These are phyloP conservation scores for Lutjanus argentimaculatus DNA, from an alignment of 2,797 vertebrate species.

Conservation along the genomic window DNA sequence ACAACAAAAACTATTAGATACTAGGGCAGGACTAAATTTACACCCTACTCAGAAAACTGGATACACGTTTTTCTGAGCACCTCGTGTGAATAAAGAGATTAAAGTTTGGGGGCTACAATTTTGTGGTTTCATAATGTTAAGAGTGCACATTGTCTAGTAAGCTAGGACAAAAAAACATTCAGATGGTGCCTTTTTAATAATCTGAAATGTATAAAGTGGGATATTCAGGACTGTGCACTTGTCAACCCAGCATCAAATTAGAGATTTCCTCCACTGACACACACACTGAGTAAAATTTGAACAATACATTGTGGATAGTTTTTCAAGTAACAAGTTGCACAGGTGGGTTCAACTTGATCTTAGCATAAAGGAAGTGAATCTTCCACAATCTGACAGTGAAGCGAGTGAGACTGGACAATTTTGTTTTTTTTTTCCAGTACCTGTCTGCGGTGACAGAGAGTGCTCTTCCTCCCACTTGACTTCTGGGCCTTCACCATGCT, in stretches of 20 bases:
- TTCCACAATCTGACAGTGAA: slow-evolving; percentile 25
- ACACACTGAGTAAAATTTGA: background rate
- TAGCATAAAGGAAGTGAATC: slow-evolving; percentile 14
- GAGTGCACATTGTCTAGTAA: slow-evolving; percentile 1
- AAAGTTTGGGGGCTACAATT: too few relatives aligned
- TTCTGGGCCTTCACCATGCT: slow-evolving; percentile 85
- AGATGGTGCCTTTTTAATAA: background rate
- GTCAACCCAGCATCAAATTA: background rate
- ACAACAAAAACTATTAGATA: background rate
- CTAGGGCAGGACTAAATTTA: background rate
- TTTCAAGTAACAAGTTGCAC: background rate
- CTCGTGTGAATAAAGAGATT: too few relatives aligned
- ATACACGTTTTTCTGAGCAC: background rate
- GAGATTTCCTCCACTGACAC: background rate
- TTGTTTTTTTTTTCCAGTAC: slow-evolving; percentile 64
- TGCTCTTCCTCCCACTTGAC: slow-evolving; percentile 83
- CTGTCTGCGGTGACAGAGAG: slow-evolving; percentile 82
- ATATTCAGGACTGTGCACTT: background rate
- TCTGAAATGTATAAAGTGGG: background rate
- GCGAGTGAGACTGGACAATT: background rate
- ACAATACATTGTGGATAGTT: background rate
- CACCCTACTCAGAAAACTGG: background rate
- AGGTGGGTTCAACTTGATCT: background rate
- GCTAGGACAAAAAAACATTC: background rate
- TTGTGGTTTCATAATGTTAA: too few relatives aligned